A percentile compares a stretch with the other conserved stretches of the same genome.
These are phyloP conservation scores for Scotopteryx bipunctaria DNA, from an alignment of 2,888 invertebrate genomes.

Conservation along the genomic window DNA sequence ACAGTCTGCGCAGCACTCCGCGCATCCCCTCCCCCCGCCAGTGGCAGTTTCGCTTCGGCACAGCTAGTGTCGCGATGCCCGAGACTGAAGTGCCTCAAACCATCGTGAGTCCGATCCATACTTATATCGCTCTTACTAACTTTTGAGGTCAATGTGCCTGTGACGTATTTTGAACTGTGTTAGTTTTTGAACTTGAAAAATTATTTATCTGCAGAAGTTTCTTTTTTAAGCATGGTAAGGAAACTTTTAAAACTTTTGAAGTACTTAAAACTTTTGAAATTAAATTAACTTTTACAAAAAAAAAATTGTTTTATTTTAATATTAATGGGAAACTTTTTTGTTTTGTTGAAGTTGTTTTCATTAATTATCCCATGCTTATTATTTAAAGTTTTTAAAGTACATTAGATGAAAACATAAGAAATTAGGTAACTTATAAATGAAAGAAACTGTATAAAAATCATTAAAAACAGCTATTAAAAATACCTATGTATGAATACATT, in stretches of 20 bases:
- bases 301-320: neutral
- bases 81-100: neutral
- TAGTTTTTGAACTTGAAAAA: neutral
- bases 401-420: no score
- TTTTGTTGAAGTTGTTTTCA: no score
- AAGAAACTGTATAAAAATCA: no score
- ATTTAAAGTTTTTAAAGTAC: no score
- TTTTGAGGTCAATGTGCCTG: constrained; percentile 7
- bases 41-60: neutral
- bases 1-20: constrained; percentile 11
- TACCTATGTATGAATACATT: no score
- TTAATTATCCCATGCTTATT: no score
- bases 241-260: no score
- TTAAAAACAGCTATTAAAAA: no score
- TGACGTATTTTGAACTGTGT: constrained; percentile 3
- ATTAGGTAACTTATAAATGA: no score
- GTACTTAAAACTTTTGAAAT: neutral
- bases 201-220: neutral
- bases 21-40: constrained; percentile 14
- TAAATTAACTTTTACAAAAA: neutral
- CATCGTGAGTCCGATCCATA: neutral
- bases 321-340: no score
- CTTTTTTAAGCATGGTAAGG: constrained; percentile 1
- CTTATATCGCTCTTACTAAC: constrained; percentile 1
- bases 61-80: constrained; percentile 1